Conservation (phyloP, 1,140 invertebrate genomes). For the Ganaspis sp. region DNA sequence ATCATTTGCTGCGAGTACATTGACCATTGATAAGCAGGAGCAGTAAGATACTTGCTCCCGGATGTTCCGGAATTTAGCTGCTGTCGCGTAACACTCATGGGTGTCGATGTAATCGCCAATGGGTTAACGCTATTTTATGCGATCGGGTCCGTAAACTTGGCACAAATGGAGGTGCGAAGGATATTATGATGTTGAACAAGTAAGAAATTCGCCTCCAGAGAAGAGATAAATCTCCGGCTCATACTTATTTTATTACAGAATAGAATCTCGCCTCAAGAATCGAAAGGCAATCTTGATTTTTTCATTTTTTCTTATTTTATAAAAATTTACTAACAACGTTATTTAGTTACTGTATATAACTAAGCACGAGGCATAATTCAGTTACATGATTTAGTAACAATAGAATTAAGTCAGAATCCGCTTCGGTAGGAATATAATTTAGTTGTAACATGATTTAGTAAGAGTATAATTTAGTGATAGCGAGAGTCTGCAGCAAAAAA, state of each 20-base stretch:
- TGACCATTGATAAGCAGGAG: neutral
- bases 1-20: neutral
- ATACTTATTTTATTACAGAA: conserved; percentile 29
- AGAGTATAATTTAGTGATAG: neutral
- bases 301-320: neutral
- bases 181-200: conserved; percentile 26
- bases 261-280: conserved; percentile 20
- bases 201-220: conserved; percentile 21
- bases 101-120: conserved; percentile 11
- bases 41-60: neutral
- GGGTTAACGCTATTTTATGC: conserved; percentile 5
- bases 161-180: conserved; percentile 25
- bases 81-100: conserved; percentile 10
- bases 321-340: conserved; percentile 16
- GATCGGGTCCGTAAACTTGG: conserved; percentile 17
- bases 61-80: conserved; percentile 10
- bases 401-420: neutral
- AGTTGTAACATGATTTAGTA: conserved; percentile 8
- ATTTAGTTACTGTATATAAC: conserved; percentile 5
- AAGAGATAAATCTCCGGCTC: conserved; percentile 25
- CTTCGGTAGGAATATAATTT: neutral
- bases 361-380: neutral
- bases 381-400: conserved; percentile 20
- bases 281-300: conserved; percentile 16
- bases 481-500: neutral